Conservation (phyloP, 2,113 vertebrate species). For the Phyllostomus hastatus region DNA sequence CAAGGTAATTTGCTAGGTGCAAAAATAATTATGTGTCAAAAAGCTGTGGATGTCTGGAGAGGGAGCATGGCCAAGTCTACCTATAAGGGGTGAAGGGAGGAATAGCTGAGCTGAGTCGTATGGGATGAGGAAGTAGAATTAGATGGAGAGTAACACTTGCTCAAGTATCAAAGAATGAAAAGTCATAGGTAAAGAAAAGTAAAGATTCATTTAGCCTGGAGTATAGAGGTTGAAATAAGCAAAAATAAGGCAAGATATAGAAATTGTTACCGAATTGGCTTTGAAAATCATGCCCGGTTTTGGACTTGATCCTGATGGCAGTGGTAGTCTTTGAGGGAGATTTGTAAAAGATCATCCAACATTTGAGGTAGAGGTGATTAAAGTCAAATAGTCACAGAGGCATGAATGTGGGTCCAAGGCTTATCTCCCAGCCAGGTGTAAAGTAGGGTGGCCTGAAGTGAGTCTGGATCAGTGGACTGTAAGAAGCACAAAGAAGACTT, state of each 20-base stretch:
- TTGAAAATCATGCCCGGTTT: not conserved
- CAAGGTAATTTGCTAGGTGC: not conserved
- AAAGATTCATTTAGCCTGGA: not conserved
- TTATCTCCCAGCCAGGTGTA: not conserved
- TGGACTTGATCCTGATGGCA: not conserved
- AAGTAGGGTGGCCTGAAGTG: rapidly evolving
- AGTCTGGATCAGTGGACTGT: not conserved
- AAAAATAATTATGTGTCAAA: not conserved
- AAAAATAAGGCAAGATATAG: not conserved
- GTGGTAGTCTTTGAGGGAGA: not conserved
- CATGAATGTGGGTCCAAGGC: not conserved
- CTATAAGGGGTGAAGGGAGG: not conserved
- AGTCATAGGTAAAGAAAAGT: not conserved
- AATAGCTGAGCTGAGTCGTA: not conserved
- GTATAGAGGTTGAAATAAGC: not conserved
- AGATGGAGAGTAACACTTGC: not conserved
- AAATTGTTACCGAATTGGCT: not conserved
- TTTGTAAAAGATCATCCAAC: not conserved
- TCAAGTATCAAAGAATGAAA: not conserved
- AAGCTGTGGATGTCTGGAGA: not conserved
- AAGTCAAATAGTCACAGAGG: not conserved
- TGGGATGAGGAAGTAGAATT: not conserved
- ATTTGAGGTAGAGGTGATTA: not conserved
- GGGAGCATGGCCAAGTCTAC: not conserved
- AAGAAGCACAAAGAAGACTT: not conserved